Evolutionary conservation across 2,797 vertebrate species (phyloP).

Genomic region (Fringilla coelebs): DNA sequence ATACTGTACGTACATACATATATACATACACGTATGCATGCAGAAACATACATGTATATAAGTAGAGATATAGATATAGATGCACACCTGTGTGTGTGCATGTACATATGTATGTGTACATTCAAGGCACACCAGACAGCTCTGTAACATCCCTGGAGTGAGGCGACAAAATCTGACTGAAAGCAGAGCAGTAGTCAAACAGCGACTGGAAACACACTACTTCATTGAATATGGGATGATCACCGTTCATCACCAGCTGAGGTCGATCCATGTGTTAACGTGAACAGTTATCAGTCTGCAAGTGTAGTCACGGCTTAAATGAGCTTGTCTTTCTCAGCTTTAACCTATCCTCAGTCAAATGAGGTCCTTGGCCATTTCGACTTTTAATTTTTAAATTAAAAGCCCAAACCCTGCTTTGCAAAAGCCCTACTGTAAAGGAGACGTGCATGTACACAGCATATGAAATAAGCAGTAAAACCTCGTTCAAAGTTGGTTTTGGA

Average conservation of each 20-base stretch:
- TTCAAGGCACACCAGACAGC: not conserved
- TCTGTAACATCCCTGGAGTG: not conserved
- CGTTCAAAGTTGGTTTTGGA: not conserved
- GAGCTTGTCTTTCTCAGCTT: not conserved
- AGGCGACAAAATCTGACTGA: slow-evolving; percentile 29
- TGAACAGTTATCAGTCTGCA: not conserved
- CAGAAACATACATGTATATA: not conserved
- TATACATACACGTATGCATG: fast-evolving
- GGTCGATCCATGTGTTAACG: not conserved
- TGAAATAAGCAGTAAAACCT: not conserved
- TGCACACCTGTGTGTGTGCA: fast-evolving
- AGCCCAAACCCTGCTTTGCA: not conserved
- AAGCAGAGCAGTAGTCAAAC: slow-evolving; percentile 39
- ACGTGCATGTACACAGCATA: not conserved
- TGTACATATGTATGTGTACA: not conserved
- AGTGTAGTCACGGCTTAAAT: not conserved
- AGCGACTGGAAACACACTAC: not conserved
- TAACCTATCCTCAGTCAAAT: not conserved
- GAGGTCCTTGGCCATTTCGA: not conserved
- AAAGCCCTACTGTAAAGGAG: not conserved
- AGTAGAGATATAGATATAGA: fast-evolving
- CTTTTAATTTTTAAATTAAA: not conserved
- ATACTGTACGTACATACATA: not conserved
- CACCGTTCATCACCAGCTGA: not conserved
- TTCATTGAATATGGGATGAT: not conserved